Percentiles rank a stretch among this genome's conserved stretches.
phyloP scores from a whole-genome alignment of 2,113 vertebrate genomes.

The Gallinago paraguaiae region DNA sequence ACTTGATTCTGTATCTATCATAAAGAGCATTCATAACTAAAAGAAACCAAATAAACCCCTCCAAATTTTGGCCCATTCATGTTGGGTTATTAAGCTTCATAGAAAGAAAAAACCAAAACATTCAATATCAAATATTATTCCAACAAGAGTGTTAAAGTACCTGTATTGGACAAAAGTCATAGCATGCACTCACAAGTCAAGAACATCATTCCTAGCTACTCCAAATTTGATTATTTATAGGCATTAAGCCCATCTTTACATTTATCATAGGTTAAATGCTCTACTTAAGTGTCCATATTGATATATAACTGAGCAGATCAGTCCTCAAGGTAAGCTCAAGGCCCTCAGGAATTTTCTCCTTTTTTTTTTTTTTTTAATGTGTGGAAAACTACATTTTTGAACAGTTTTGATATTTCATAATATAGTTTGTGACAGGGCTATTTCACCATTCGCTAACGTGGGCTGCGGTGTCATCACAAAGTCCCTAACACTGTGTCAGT shows the following conservation, averaged over 20 bases:
- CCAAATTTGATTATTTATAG: background rate
- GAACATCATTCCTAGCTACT: background rate
- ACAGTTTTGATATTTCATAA: conserved; percentile 1
- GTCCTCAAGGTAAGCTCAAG: conserved; percentile 3
- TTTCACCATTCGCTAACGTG: conserved; percentile 19
- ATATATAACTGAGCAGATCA: background rate
- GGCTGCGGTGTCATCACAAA: conserved; percentile 65
- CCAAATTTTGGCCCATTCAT: background rate
- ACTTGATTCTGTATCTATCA: background rate
- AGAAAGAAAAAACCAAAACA: background rate
- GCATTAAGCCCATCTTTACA: background rate
- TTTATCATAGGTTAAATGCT: background rate
- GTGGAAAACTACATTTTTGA: conserved; percentile 14
- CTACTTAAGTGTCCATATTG: background rate
- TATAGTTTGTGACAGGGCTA: conserved; percentile 62
- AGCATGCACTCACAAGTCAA: background rate
- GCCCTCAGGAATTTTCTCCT: background rate
- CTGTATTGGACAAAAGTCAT: background rate
- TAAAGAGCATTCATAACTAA: background rate
- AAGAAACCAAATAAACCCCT: background rate
- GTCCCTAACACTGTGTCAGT: conserved; percentile 49
- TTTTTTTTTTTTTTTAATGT: background rate
- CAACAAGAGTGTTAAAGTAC: background rate
- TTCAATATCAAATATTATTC: background rate
- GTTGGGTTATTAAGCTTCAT: background rate